Percentiles rank a stretch among this genome's conserved stretches.
phyloP scores from a whole-genome alignment of 2,113 vertebrate species.

The Athene cunicularia region DNA sequence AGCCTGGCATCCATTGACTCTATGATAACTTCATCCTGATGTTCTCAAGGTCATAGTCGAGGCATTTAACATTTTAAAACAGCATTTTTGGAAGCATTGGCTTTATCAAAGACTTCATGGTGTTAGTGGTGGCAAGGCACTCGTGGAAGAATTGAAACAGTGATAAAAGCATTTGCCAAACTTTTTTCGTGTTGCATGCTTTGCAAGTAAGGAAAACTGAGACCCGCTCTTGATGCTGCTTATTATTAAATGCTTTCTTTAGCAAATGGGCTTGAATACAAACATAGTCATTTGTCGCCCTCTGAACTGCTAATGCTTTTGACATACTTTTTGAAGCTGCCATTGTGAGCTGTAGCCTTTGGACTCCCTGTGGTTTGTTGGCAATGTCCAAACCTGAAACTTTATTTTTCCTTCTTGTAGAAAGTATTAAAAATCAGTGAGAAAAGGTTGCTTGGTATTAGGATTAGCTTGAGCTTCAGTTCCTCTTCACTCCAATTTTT shows the following conservation, averaged over 20 bases:
- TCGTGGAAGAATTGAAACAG: not conserved
- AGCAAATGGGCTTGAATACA: not conserved
- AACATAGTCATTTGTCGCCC: not conserved
- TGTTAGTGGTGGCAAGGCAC: not conserved
- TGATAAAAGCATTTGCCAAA: not conserved
- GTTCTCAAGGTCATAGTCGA: not conserved
- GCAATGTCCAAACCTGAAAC: not conserved
- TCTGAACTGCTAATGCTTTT: slow-evolving; percentile 4
- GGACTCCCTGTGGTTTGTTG: not conserved
- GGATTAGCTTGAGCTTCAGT: not conserved
- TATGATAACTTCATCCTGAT: not conserved
- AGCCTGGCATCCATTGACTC: not conserved
- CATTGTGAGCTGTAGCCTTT: not conserved
- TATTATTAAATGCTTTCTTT: not conserved
- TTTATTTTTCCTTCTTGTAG: not conserved
- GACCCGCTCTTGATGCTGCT: not conserved
- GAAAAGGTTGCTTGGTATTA: not conserved
- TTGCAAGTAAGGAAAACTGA: not conserved
- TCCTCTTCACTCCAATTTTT: not conserved
- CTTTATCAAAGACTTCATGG: not conserved
- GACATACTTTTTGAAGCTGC: not conserved
- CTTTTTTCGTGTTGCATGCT: not conserved
- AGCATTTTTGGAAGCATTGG: not conserved
- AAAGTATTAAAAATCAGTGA: not conserved
- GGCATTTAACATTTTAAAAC: not conserved